A percentile compares a stretch with the other conserved stretches of the same genome.
phyloP scores from a whole-genome alignment of 2,888 invertebrate genomes.

The Troides aeacus region DNA sequence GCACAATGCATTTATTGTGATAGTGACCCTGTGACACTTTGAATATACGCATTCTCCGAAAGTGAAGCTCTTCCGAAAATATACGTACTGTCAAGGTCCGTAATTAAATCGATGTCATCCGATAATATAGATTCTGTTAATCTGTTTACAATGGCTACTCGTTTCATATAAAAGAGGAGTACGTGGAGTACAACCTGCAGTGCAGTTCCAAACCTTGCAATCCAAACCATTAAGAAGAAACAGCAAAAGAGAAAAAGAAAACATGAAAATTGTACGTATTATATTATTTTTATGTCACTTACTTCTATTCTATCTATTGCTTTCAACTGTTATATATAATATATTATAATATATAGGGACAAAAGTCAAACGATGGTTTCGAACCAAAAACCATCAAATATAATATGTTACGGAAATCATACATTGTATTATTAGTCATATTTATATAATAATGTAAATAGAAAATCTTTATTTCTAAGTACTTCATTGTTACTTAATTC shows the following conservation, averaged over 20 bases:
- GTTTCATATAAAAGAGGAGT: conserved; percentile 55
- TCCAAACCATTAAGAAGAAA: conserved; percentile 28
- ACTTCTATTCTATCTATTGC: too few relatives aligned
- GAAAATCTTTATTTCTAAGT: too few relatives aligned
- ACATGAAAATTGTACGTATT: conserved; percentile 56
- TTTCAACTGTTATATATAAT: too few relatives aligned
- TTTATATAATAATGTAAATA: too few relatives aligned
- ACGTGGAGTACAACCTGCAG: conserved; percentile 45
- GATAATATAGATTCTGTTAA: conserved; percentile 42
- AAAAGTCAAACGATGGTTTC: too few relatives aligned
- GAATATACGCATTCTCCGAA: conserved; percentile 29
- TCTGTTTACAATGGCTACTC: conserved; percentile 42
- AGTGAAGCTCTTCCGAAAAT: conserved; percentile 37
- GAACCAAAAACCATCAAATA: too few relatives aligned
- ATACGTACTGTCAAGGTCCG: conserved; percentile 51
- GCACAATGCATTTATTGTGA: too few relatives aligned
- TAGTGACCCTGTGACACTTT: conserved; percentile 6
- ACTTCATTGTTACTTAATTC: too few relatives aligned
- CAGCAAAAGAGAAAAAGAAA: conserved; percentile 19
- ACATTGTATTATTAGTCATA: too few relatives aligned
- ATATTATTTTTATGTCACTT: too few relatives aligned
- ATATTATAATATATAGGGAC: too few relatives aligned
- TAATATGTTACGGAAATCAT: too few relatives aligned
- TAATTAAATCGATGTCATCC: conserved; percentile 43
- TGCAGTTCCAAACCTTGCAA: conserved; percentile 39